Base-by-base conservation (phyloP, 2,113 vertebrate genomes). In the Corythornis cristatus region DNA sequence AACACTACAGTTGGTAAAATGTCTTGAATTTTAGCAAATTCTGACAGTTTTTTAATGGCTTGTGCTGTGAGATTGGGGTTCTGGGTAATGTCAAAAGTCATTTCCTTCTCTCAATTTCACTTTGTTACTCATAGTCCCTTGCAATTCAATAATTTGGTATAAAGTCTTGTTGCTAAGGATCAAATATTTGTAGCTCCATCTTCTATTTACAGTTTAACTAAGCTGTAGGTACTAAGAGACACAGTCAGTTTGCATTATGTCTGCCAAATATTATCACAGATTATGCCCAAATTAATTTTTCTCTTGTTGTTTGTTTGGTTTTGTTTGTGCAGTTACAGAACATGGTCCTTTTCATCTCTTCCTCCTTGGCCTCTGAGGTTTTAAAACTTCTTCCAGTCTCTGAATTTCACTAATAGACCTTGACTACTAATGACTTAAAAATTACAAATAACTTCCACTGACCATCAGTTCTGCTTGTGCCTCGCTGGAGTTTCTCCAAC, bases 341-440 rank as follows among this genome's bases (percentile, higher is more conserved):
- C 50, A 73, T 21, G 46, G 37, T 54, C 26, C 8, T 93, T 92
- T 79, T 50, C 45, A 65, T 61, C 13, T 82, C 14, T 79, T 88
- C 87, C 28, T 81, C 9, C 45, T 91, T 71, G 81, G 51, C n/a
- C 53, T 83, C 56, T 3, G 25, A 92, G 67, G 50, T 92, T 33
- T 74, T 93, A 70, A 85, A 82, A 92, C 43, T 88, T 84, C 58
- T 86, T 76, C 42, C 40, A 79, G 37, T 79, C 81, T 76, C 68
- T 84, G 81, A 86, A 90, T 95, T 95, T 93, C 46, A 61, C 64
- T 73, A 93, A 89, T 31, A 90, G 78, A 87, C 20, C 56, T 91
- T 91, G 78, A 81, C 82, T 95, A 57, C n/a, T 91, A 91, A 91
- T 1, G 33, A 72, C 67, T 93, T 86, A 73, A 85, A 94, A 92